Conservation (phyloP, 2,113 vertebrate genomes). For the Nycticryphes semicollaris region DNA sequence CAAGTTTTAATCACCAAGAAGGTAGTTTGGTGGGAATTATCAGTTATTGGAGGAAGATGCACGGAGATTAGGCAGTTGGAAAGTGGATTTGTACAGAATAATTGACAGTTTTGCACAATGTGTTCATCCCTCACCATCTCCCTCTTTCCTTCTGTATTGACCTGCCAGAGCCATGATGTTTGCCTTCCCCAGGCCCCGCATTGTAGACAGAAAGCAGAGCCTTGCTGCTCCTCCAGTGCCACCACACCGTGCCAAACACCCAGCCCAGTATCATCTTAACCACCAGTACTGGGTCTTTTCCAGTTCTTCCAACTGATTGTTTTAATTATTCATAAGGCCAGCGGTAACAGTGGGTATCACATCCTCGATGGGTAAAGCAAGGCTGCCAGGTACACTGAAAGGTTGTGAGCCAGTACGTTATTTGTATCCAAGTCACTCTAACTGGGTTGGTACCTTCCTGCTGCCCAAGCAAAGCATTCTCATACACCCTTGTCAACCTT, state of each 20-base stretch:
- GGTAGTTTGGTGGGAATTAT: background rate
- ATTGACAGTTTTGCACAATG: background rate
- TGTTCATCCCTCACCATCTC: background rate
- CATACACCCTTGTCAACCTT: background rate
- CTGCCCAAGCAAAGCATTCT: background rate
- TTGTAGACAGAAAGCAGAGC: background rate
- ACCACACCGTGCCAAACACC: background rate
- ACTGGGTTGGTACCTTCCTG: background rate
- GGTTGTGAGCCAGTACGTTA: background rate
- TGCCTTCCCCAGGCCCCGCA: background rate
- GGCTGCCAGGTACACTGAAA: background rate
- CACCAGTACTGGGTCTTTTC: background rate
- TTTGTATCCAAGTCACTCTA: background rate
- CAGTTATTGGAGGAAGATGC: background rate
- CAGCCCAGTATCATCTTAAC: background rate
- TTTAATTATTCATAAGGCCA: background rate
- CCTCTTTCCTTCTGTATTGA: background rate
- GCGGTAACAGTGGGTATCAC: background rate
- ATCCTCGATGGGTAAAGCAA: background rate
- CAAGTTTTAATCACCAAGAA: background rate
- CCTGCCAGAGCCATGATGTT: fast-evolving
- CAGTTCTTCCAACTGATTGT: background rate
- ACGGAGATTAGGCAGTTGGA: background rate
- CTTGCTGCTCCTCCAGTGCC: background rate
- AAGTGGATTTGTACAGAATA: background rate